A percentile compares a stretch with the other conserved stretches of the same genome.
phyloP scores from a whole-genome alignment of 2,113 vertebrate species.

The Sylvietta virens region DNA sequence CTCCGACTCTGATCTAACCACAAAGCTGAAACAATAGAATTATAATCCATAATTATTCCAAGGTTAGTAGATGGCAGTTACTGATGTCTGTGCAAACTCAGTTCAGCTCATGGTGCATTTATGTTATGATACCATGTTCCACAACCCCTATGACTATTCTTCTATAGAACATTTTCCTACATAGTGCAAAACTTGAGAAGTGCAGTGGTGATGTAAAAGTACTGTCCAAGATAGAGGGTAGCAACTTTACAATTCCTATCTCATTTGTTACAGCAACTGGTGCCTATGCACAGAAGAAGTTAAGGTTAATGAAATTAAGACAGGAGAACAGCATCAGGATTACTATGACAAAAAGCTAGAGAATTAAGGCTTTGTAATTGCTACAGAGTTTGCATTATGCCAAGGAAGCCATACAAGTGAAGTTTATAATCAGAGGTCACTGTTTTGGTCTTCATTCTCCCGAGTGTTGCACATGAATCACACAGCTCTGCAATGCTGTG shows the following conservation, averaged over 20 bases:
- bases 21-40: not conserved
- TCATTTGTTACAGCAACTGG: not conserved
- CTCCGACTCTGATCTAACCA: not conserved
- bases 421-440: not conserved
- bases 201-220: not conserved
- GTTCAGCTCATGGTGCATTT: not conserved
- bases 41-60: not conserved
- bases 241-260: not conserved
- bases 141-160: not conserved
- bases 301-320: not conserved
- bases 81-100: not conserved
- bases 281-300: not conserved
- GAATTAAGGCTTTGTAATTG: not conserved
- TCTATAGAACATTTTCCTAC: not conserved
- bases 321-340: not conserved
- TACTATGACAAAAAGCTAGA: not conserved
- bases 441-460: not conserved
- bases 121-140: not conserved
- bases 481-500: not conserved
- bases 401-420: not conserved
- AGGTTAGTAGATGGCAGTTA: not conserved
- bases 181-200: not conserved
- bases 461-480: not conserved
- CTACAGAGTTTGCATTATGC: not conserved
- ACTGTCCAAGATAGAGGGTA: not conserved